Evolutionary conservation across 2,113 vertebrate species (phyloP), one percentile per base, ranked within the genome.

Genomic region (Chlorocebus sabaeus): DNA sequence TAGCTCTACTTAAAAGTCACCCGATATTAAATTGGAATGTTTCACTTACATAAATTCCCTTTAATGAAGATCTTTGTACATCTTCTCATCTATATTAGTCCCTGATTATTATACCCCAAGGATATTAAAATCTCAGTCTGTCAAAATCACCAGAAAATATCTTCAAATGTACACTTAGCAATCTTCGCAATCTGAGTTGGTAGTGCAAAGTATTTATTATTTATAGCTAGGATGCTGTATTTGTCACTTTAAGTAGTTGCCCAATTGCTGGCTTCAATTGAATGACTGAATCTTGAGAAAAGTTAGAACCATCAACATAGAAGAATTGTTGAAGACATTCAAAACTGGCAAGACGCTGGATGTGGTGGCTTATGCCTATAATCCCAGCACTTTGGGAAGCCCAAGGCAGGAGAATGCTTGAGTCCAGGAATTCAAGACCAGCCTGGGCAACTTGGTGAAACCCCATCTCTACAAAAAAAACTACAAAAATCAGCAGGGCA

Each of bases 21-120:
- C 83, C 43, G 82, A 78, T 86, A 97, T 93, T 97, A 93, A 97
- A 86, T 52, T 73, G 43, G 64, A 52, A 92, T 93, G 61, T 91
- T 93, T 93, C 81, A 75, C 88, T 93, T 93, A 91, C 86, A 95
- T 93, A 95, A 86, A 95, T 96, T 97, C 73, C 52, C 68, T 86
- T 67, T 96, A 95, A 89, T 93, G 32, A 96, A 85, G 72, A 88
- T 96, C 79, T 93, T 81, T 88, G 30, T 95, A 96, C 57, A 89
- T 94, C 61, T 78, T 90, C 50, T 95, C 83, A 73, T 91, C 79
- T 89, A 25, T 75, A 86, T 67, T 73, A 95, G 86, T 91, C 81
- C 86, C 78, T 91, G 75, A 67, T 97, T 73, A 93, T 82, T 93
- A 87, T 22, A 82, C 83, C 55, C 64, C n/a, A 96, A 93, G 48